Conservation (phyloP, 2,888 invertebrate genomes). For the Hirtodrosophila cameraria region DNA sequence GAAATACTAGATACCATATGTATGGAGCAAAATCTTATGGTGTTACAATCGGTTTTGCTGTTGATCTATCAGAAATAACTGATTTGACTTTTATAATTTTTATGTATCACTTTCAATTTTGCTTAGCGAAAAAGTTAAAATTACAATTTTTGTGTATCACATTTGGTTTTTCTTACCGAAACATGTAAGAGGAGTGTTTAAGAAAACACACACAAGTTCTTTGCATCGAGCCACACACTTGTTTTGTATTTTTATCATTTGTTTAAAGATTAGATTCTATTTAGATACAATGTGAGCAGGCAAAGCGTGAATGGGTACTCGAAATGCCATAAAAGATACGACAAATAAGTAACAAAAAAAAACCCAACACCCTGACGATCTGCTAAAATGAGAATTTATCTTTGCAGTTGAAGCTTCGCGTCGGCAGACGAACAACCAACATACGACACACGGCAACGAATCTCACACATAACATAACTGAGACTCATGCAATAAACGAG, state of each 20-base stretch:
- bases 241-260: not conserved
- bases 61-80: no score
- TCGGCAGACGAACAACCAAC: slow-evolving; percentile 27
- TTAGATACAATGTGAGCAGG: slow-evolving; percentile 7
- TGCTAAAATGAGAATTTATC: slow-evolving; percentile 7
- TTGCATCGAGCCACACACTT: not conserved
- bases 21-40: no score
- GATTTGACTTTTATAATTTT: no score
- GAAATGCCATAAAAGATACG: slow-evolving; percentile 7
- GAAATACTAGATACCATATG: no score
- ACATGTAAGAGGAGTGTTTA: not conserved
- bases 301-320: not conserved
- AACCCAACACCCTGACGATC: not conserved
- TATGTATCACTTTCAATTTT: no score
- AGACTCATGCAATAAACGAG: slow-evolving; percentile 40
- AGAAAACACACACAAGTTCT: not conserved
- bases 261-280: slow-evolving; percentile 18
- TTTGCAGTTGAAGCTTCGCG: slow-evolving; percentile 3
- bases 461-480: slow-evolving; percentile 21
- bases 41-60: no score
- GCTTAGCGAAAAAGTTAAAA: no score
- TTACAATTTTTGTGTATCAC: no score
- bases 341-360: not conserved
- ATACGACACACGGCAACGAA: slow-evolving; percentile 13
- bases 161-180: no score